Evolutionary conservation across 2,888 invertebrate species (phyloP).

Genomic region (Pseudococcus longispinus): DNA sequence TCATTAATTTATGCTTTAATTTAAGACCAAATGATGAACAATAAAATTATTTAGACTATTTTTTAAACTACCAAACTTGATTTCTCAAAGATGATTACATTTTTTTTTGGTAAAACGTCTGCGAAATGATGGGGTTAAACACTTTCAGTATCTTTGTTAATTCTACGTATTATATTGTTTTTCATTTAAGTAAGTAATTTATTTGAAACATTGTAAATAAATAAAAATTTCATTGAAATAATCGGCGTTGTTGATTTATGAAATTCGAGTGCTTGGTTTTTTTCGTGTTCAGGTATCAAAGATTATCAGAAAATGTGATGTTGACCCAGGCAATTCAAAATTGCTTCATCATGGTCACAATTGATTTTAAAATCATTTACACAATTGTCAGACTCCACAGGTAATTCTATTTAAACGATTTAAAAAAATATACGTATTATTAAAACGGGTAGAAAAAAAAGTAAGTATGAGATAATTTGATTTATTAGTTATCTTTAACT

Average conservation of each 20-base stretch:
- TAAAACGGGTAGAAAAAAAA: not conserved
- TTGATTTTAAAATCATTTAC: too few species aligned
- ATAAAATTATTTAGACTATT: constrained; percentile 9
- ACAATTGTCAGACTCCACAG: not conserved
- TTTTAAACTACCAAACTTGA: not conserved
- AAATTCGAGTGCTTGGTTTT: not conserved
- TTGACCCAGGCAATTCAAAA: too few species aligned
- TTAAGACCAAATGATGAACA: constrained; percentile 29
- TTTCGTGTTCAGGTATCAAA: constrained; percentile 2
- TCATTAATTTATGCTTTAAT: constrained; percentile 38
- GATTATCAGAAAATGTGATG: not conserved
- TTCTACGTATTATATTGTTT: constrained; percentile 12
- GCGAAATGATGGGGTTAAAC: constrained; percentile 2
- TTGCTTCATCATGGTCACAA: too few species aligned
- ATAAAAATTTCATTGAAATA: constrained; percentile 30
- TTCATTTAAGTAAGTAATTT: constrained; percentile 13
- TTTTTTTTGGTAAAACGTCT: not conserved
- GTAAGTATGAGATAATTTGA: not conserved
- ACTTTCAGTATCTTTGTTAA: constrained; percentile 34
- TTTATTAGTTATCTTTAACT: constrained; percentile 53
- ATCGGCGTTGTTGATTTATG: not conserved
- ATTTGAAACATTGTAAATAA: constrained; percentile 38
- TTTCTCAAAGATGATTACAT: not conserved
- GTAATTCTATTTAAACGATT: not conserved
- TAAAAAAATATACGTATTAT: not conserved